These are phyloP conservation scores for Drosophila kokeensis DNA, from an alignment of 2,888 invertebrate species.

Conservation along the genomic window DNA sequence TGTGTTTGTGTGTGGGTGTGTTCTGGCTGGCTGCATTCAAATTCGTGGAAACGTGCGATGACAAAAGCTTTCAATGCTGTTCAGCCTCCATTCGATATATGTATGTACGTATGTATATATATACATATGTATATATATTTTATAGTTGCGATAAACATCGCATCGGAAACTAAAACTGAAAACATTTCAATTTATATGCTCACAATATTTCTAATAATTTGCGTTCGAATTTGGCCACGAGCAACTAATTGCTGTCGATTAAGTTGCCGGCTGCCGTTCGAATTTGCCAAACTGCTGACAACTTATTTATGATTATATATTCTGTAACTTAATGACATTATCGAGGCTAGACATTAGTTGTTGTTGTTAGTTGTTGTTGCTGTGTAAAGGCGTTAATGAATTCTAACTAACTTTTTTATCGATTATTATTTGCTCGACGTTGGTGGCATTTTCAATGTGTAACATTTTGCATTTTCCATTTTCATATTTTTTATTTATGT, in stretches of 20 bases:
- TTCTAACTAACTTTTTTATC: conserved; percentile 43
- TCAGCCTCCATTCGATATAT: conserved; percentile 31
- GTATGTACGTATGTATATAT: neutral
- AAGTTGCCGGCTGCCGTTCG: conserved; percentile 39
- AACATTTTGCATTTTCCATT: neutral
- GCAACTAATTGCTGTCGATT: conserved; percentile 78
- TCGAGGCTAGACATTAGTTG: conserved; percentile 32
- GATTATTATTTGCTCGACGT: conserved; percentile 14
- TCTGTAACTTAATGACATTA: conserved; percentile 42
- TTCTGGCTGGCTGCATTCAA: conserved; percentile 3
- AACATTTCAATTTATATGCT: neutral
- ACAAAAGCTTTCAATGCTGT: conserved; percentile 75
- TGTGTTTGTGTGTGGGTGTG: conserved; percentile 8
- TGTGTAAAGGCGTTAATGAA: conserved; percentile 64
- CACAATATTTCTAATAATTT: conserved; percentile 48
- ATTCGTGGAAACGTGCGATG: conserved; percentile 69
- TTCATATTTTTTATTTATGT: neutral
- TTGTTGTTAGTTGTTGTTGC: neutral
- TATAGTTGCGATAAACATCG: conserved; percentile 56
- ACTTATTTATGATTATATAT: conserved; percentile 72
- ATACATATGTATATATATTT: conserved; percentile 24
- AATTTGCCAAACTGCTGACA: conserved; percentile 81
- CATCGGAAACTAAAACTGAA: conserved; percentile 6
- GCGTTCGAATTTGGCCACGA: conserved; percentile 56
- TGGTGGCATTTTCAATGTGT: conserved; percentile 31